Evolutionary conservation across 92 coral and sea anemone genomes (phyloP).

Genomic region (Anthopleura xanthogrammica): DNA sequence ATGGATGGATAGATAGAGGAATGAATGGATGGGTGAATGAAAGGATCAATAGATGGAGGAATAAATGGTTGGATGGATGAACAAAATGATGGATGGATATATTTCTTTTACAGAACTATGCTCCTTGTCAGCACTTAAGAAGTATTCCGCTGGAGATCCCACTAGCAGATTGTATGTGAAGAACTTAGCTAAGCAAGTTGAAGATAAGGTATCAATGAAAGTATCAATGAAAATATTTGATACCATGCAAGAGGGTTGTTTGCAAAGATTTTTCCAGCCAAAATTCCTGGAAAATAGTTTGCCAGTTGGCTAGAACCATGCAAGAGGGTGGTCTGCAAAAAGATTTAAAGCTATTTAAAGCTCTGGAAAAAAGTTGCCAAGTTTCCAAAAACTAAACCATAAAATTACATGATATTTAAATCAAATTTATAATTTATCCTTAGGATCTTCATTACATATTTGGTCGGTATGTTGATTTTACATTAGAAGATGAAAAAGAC

Average conservation of each 20-base stretch:
- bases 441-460: slow-evolving; percentile 89
- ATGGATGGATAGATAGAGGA: neutral
- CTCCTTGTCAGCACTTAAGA: slow-evolving; percentile 82
- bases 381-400: too few species aligned
- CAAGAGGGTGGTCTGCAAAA: too few species aligned
- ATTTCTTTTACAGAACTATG: slow-evolving; percentile 54
- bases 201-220: slow-evolving; percentile 90
- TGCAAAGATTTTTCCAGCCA: too few species aligned
- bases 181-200: slow-evolving; percentile 88
- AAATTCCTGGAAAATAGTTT: too few species aligned
- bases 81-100: neutral
- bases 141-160: slow-evolving; percentile 80
- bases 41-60: neutral
- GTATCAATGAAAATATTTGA: too few species aligned
- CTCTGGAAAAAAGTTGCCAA: too few species aligned
- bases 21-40: neutral
- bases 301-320: too few species aligned
- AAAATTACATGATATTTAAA: neutral
- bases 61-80: neutral
- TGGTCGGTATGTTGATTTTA: slow-evolving; percentile 81
- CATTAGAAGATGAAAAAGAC: slow-evolving; percentile 62
- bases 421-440: neutral
- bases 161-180: slow-evolving; percentile 90
- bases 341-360: too few species aligned
- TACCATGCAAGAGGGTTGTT: too few species aligned